Conservation (phyloP, 2,113 vertebrate species). For the Solenodon paradoxus region DNA sequence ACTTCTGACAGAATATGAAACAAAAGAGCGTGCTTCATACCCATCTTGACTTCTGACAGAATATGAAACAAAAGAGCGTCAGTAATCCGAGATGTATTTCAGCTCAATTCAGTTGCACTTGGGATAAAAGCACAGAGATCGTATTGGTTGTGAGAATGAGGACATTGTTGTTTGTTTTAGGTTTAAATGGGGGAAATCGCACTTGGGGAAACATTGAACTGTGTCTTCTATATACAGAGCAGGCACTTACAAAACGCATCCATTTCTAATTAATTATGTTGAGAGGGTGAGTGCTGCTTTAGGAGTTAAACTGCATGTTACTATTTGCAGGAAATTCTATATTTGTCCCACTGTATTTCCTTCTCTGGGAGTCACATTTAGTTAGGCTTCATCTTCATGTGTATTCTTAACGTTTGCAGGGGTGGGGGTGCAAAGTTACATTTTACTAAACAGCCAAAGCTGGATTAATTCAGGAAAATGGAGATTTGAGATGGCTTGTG, state of each 20-base stretch:
- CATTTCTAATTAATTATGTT: conserved; percentile 28
- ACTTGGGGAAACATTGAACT: background rate
- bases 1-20: background rate
- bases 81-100: background rate
- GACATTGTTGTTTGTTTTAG: background rate
- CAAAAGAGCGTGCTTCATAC: background rate
- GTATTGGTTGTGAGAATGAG: background rate
- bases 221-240: background rate
- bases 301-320: conserved; percentile 5
- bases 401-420: background rate
- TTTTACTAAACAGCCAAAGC: background rate
- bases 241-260: background rate
- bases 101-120: background rate
- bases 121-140: background rate
- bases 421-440: background rate
- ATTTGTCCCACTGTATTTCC: conserved; percentile 1
- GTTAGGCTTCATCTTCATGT: conserved; percentile 18
- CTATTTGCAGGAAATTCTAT: conserved; percentile 46
- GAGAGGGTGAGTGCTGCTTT: background rate
- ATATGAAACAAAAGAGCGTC: background rate
- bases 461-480: background rate
- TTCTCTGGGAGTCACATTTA: conserved; percentile 7
- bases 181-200: background rate
- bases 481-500: background rate
- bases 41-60: background rate